A percentile compares a stretch with the other conserved stretches of the same genome.
These are phyloP conservation scores for Trichopria drosophilae DNA, from an alignment of 2,888 invertebrate genomes.

Conservation along the genomic window DNA sequence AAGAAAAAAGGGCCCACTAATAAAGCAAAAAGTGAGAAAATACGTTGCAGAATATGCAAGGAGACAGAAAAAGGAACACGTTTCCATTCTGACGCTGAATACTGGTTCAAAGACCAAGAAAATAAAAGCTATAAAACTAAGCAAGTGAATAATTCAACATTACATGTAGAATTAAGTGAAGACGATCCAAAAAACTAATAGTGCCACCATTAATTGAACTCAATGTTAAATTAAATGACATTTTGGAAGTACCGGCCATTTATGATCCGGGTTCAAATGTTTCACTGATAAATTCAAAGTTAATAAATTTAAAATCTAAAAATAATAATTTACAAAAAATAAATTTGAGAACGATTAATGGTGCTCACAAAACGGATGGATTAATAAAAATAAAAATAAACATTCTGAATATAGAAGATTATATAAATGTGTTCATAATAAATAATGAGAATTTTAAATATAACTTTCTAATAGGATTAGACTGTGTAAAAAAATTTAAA, in stretches of 20 bases:
- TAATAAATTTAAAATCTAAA: conserved; percentile 28
- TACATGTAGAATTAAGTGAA: no score
- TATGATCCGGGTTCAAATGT: conserved; percentile 38
- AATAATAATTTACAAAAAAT: conserved; percentile 27
- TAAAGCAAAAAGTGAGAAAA: no score
- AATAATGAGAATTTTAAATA: conserved; percentile 29
- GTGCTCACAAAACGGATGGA: conserved; percentile 35
- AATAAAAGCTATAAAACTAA: no score
- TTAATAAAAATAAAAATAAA: conserved; percentile 35
- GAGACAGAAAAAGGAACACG: conserved; percentile 14
- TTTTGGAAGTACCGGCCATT: conserved; percentile 25
- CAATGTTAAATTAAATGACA: conserved; percentile 30
- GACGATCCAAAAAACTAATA: no score
- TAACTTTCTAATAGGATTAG: conserved; percentile 22
- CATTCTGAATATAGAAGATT: conserved; percentile 37
- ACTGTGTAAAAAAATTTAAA: conserved; percentile 15
- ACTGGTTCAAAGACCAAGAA: no score
- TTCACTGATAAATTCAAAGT: conserved; percentile 37
- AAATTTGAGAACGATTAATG: conserved; percentile 37
- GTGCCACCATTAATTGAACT: no score
- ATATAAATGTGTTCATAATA: conserved; percentile 32
- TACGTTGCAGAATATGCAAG: conserved; percentile 14
- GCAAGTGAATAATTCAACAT: no score
- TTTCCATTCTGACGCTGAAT: conserved; percentile 20
- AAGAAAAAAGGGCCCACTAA: conserved; percentile 9